phyloP scores from a whole-genome alignment of 2,888 invertebrate genomes.

The Leptinotarsa juncta region DNA sequence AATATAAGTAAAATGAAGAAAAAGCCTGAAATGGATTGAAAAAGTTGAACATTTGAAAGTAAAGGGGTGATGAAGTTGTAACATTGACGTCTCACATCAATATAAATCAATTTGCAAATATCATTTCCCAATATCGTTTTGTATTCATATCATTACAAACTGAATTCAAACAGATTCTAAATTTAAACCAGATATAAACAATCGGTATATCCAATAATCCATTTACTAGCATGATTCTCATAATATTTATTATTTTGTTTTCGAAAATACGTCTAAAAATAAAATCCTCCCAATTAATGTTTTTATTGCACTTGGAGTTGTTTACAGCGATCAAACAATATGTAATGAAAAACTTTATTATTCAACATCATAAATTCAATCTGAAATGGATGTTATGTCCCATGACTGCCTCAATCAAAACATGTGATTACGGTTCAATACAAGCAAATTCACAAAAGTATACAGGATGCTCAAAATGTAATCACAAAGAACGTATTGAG shows the following conservation, averaged over 20 bases:
- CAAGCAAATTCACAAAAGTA: too few relatives aligned
- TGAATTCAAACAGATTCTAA: not conserved
- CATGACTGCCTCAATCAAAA: not conserved
- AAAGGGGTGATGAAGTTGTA: too few relatives aligned
- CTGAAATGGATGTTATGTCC: not conserved
- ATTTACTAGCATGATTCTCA: not conserved
- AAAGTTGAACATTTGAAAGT: too few relatives aligned
- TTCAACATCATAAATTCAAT: not conserved
- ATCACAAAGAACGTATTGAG: too few relatives aligned
- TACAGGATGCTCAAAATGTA: too few relatives aligned
- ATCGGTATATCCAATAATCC: not conserved
- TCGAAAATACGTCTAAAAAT: conserved; percentile 17
- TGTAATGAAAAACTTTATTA: conserved; percentile 4
- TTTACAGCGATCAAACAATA: conserved; percentile 10
- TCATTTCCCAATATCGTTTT: too few relatives aligned
- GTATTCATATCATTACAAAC: too few relatives aligned
- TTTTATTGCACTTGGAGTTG: not conserved
- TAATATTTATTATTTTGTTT: conserved; percentile 18
- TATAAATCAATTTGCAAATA: too few relatives aligned
- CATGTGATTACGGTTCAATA: not conserved
- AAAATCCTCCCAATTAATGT: not conserved
- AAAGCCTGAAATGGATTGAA: too few relatives aligned
- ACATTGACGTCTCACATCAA: too few relatives aligned
- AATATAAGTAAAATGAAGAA: too few relatives aligned
- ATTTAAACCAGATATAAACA: conserved; percentile 3